A percentile compares a stretch with the other conserved stretches of the same genome.
phyloP scores from a whole-genome alignment of 1,140 invertebrate species.

The Augochlora pura region DNA sequence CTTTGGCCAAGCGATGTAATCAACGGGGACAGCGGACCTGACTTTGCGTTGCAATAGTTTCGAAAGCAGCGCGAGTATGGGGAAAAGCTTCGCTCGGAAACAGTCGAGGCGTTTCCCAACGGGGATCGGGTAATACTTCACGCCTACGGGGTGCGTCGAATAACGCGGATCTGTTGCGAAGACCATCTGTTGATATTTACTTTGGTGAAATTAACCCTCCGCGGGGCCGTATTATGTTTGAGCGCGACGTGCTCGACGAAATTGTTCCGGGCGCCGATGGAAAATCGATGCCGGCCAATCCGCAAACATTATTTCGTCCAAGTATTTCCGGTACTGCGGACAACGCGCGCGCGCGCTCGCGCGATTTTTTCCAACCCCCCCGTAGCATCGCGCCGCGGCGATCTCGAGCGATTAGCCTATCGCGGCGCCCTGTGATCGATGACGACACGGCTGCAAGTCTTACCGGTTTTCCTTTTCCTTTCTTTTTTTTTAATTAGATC shows the following conservation, averaged over 20 bases:
- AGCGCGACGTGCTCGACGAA: slow-evolving; percentile 17
- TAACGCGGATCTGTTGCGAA: slow-evolving; percentile 7
- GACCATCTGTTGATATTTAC: slow-evolving; percentile 36
- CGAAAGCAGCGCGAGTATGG: not conserved
- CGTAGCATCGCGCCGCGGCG: too few relatives aligned
- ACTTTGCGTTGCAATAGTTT: too few relatives aligned
- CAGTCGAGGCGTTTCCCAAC: too few relatives aligned
- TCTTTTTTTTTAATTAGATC: slow-evolving; percentile 8
- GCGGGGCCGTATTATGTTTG: slow-evolving; percentile 38
- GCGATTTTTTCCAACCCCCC: not conserved
- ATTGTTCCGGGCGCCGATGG: slow-evolving; percentile 23
- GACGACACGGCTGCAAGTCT: not conserved
- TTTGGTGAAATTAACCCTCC: slow-evolving; percentile 29
- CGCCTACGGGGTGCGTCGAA: not conserved
- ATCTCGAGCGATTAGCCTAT: too few relatives aligned
- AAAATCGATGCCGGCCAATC: slow-evolving; percentile 14
- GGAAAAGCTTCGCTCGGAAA: not conserved
- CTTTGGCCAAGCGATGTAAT: too few relatives aligned
- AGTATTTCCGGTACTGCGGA: slow-evolving; percentile 10
- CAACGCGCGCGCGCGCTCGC: too few relatives aligned
- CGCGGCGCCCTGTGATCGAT: not conserved
- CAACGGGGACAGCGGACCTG: too few relatives aligned
- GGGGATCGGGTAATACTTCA: not conserved
- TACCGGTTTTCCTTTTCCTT: not conserved
- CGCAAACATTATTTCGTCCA: slow-evolving; percentile 33